These are phyloP conservation scores for Coelopa frigida DNA, from an alignment of 1,140 invertebrate species.

Conservation along the genomic window DNA sequence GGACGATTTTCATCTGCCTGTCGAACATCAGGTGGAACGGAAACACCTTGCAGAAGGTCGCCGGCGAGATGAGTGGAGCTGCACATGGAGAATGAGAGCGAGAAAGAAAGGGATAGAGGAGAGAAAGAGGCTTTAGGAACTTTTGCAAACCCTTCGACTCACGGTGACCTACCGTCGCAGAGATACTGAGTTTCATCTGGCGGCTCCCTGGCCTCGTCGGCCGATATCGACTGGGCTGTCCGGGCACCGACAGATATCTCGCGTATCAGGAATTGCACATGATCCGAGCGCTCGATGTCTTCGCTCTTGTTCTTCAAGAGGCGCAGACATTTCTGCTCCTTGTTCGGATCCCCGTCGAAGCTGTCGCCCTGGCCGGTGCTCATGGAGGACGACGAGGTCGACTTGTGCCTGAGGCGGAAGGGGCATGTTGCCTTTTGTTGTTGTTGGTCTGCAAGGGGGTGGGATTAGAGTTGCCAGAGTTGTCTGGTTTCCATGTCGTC, in stretches of 20 bases:
- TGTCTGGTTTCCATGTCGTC: no score
- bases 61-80: constrained; percentile 83
- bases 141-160: background rate
- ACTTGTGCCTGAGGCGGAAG: constrained; percentile 12
- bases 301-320: constrained; percentile 43
- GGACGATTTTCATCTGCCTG: constrained; percentile 72
- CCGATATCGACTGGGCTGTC: constrained; percentile 34
- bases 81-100: constrained; percentile 23
- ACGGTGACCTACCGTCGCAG: constrained; percentile 30
- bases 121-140: background rate
- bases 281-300: constrained; percentile 59
- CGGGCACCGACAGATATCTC: constrained; percentile 60
- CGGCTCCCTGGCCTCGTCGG: constrained; percentile 44
- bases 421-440: constrained; percentile 15
- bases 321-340: constrained; percentile 39
- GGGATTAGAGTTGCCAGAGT: no score
- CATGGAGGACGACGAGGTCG: constrained; percentile 11
- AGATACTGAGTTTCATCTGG: constrained; percentile 39
- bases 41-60: constrained; percentile 88
- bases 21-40: constrained; percentile 95
- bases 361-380: constrained; percentile 22
- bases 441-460: constrained; percentile 7
- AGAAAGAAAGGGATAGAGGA: background rate
- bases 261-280: constrained; percentile 89
- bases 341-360: constrained; percentile 35